Percentiles rank a stretch among this genome's conserved stretches.
phyloP scores from a whole-genome alignment of 2,888 invertebrate species.

The Acleris cristana region DNA sequence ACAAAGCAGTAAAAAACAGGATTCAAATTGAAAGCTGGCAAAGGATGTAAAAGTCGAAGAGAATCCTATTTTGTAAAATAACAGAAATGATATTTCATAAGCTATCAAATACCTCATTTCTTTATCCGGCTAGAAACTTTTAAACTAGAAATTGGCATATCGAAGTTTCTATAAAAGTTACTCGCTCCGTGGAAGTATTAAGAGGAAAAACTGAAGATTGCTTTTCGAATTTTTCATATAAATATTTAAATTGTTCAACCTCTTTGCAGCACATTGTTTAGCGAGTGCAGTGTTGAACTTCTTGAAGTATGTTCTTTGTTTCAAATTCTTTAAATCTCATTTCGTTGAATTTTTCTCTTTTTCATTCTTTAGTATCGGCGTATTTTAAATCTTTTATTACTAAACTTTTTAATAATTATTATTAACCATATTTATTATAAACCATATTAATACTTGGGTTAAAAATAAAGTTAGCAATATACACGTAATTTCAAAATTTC shows the following conservation, averaged over 20 bases:
- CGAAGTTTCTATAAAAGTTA: conserved; percentile 43
- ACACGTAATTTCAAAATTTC: no score
- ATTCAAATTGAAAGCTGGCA: no score
- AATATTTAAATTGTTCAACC: conserved; percentile 37
- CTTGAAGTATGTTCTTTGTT: conserved; percentile 12
- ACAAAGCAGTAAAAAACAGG: no score
- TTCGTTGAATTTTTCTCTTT: not conserved
- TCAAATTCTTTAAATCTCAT: conserved; percentile 7
- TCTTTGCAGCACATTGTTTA: conserved; percentile 29
- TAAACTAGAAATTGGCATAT: conserved; percentile 47
- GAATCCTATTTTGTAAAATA: conserved; percentile 1
- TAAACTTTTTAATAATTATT: no score
- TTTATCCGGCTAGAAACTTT: conserved; percentile 45
- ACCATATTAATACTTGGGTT: not conserved
- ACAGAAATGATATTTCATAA: conserved; percentile 23
- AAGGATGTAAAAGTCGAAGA: not conserved
- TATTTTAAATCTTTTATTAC: no score
- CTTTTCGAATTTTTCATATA: conserved; percentile 44
- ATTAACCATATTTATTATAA: no score
- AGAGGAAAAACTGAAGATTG: conserved; percentile 46
- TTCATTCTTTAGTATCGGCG: no score
- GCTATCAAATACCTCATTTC: conserved; percentile 39
- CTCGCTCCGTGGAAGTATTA: conserved; percentile 36
- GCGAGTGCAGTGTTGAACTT: conserved; percentile 18
- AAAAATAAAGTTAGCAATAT: not conserved